Evolutionary conservation across 2,113 vertebrate species (phyloP).

Genomic region (Tonatia bakeri): DNA sequence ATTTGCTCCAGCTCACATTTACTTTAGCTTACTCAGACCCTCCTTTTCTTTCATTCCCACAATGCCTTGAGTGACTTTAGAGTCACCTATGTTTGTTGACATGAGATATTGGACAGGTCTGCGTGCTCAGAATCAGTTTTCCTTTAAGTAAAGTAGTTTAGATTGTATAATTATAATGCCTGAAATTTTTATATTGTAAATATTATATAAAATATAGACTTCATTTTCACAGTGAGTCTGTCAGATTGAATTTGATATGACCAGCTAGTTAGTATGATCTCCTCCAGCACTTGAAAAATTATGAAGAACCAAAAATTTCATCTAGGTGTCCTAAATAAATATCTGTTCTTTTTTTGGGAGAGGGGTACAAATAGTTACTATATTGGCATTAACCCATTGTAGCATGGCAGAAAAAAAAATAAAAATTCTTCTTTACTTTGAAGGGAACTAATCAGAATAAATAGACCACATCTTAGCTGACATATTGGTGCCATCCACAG

Average conservation of each 20-base stretch:
- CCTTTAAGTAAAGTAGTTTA: slow-evolving; percentile 67
- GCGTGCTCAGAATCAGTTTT: neutral
- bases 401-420: neutral
- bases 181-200: slow-evolving; percentile 50
- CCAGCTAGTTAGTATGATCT: slow-evolving; percentile 43
- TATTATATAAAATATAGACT: slow-evolving; percentile 35
- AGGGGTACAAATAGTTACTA: neutral
- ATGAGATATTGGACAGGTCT: neutral
- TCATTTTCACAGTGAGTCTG: slow-evolving; percentile 42
- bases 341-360: neutral
- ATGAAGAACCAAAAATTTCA: slow-evolving; percentile 1
- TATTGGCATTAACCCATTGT: neutral
- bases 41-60: neutral
- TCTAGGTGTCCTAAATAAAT: slow-evolving; percentile 44
- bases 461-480: neutral
- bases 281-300: neutral
- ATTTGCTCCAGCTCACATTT: neutral
- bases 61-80: neutral
- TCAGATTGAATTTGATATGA: slow-evolving; percentile 63
- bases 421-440: neutral
- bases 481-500: neutral
- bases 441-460: neutral
- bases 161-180: slow-evolving; percentile 43
- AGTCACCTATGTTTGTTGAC: neutral
- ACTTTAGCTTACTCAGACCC: neutral